These are phyloP conservation scores for Pterocles burchelli DNA, from an alignment of 2,113 vertebrate genomes.

Conservation along the genomic window DNA sequence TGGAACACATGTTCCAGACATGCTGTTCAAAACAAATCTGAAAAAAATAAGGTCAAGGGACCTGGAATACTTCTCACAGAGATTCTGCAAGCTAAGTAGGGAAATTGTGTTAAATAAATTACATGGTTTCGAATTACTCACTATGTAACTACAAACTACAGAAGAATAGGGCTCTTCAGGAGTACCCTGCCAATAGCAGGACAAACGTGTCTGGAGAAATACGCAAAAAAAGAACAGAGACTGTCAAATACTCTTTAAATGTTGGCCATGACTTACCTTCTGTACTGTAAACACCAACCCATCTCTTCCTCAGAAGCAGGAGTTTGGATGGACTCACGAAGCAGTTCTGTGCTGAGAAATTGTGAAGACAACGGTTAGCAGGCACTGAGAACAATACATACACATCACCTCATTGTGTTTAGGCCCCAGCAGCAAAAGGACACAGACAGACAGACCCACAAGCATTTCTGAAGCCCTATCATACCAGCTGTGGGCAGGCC, in stretches of 20 bases:
- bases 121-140: conserved; percentile 27
- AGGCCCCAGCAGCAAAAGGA: neutral
- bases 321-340: neutral
- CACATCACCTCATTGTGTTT: rapidly evolving
- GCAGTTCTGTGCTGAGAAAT: neutral
- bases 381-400: neutral
- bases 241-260: neutral
- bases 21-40: conserved; percentile 37
- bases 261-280: neutral
- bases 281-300: neutral
- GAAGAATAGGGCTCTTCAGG: neutral
- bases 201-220: neutral
- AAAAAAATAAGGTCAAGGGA: conserved; percentile 23
- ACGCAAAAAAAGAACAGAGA: neutral
- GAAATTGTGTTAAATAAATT: neutral
- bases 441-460: neutral
- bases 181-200: neutral
- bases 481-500: neutral
- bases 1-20: conserved; percentile 46
- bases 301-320: neutral
- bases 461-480: neutral
- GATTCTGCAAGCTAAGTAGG: conserved; percentile 30
- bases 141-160: neutral
- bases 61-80: conserved; percentile 32
- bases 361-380: neutral